Evolutionary conservation across 2,797 vertebrate genomes (phyloP), one percentile per base, ranked within the genome.

Genomic region (Adrianichthys oophorus): DNA sequence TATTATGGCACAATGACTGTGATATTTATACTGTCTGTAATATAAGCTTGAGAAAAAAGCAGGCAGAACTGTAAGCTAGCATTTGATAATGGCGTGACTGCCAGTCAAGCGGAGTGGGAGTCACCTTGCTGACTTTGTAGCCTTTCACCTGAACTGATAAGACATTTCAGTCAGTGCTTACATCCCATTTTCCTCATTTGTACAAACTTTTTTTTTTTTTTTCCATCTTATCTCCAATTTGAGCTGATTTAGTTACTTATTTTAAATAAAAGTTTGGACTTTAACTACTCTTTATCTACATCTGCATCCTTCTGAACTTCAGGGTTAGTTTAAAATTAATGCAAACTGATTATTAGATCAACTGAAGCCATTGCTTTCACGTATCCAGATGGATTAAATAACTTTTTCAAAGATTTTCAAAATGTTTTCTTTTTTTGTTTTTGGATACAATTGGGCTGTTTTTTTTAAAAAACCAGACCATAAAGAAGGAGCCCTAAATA

Each of bases 1-100:
- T 55, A 60, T 72, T 76, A 65, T 67, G 53, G 60, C 56, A 52
- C 65, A 76, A 61, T 73, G 76, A 43, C 49, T 59, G 62, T 66
- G 70, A 77, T 75, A 69, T 67, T 53, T 32, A 3, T 32, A 32
- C 2, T 8, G 32, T 32, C 10, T 32, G 10, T 32, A 32, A 32
- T 32, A 13, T 32, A 32, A 12, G 32, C 32, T 8, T 12, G 32
- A 26, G 32, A 32, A 32, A 32, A 32, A 32, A 13, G 8, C 32
- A 32, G 32, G 8, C 32, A 0, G 32, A 49, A 70, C 43, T 41
- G 57, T 43, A 71, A 79, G 65, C 56, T 48, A 49, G 51, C 46
- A 50, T 17, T 41, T 16, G 54, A 32, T 48, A 18, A 44, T 29
- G 37, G 58, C 16, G 13, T 59, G 48, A 40, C 29, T 51, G 42